Conservation (phyloP, 2,113 vertebrate genomes). For the Athene cunicularia region DNA sequence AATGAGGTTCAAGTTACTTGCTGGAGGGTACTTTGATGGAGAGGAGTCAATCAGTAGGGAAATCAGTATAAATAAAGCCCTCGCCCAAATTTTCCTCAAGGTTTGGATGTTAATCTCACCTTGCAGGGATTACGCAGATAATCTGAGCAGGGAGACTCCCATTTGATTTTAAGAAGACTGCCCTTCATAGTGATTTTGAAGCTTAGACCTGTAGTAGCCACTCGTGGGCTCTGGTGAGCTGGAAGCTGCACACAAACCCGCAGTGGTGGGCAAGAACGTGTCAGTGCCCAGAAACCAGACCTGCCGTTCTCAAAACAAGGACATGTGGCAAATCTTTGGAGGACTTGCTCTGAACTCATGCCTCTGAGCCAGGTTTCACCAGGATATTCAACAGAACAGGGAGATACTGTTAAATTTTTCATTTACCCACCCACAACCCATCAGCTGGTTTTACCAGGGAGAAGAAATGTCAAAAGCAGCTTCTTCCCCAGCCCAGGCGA, state of each 20-base stretch:
- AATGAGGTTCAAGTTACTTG: neutral
- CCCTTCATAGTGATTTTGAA: neutral
- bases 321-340: fast-evolving
- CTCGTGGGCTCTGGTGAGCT: neutral
- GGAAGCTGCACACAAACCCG: fast-evolving
- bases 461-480: neutral
- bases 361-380: neutral
- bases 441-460: neutral
- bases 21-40: neutral
- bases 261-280: fast-evolving
- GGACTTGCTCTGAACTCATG: neutral
- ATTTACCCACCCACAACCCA: neutral
- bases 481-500: neutral
- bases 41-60: neutral
- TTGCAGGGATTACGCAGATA: neutral
- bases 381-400: neutral
- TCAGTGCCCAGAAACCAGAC: neutral
- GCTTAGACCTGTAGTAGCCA: neutral
- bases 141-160: neutral
- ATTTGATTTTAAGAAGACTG: neutral
- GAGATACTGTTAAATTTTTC: neutral
- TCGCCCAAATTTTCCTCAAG: neutral
- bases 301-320: neutral
- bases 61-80: neutral
- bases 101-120: neutral